A percentile compares a stretch with the other conserved stretches of the same genome.
Evolutionary conservation across 2,888 invertebrate genomes (phyloP).

Genomic region (Megastigmus dorsalis): DNA sequence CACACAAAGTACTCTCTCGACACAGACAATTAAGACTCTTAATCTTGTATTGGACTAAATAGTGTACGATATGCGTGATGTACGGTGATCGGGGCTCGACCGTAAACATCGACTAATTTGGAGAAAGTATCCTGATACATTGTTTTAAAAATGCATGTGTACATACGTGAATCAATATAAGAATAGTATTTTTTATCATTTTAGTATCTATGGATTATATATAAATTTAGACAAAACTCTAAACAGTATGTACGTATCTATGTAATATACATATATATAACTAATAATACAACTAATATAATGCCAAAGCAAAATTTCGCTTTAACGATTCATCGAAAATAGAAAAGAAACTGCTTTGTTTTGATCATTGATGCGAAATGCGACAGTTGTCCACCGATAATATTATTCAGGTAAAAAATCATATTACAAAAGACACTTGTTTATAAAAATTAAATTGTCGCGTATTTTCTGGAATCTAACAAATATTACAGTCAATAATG

Average conservation of each 20-base stretch:
- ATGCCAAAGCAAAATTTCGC: conserved; percentile 32
- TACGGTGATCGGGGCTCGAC: conserved; percentile 13
- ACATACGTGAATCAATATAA: conserved; percentile 57
- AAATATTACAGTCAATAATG: too few relatives aligned
- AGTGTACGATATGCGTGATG: not conserved
- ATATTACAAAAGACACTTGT: too few relatives aligned
- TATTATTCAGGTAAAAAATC: too few relatives aligned
- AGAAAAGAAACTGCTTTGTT: too few relatives aligned
- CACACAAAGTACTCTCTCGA: conserved; percentile 1
- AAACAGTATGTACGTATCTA: conserved; percentile 16
- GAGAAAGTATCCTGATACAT: conserved; percentile 46
- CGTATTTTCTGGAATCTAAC: too few relatives aligned
- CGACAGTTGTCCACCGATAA: too few relatives aligned
- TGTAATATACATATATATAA: not conserved
- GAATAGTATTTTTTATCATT: conserved; percentile 42
- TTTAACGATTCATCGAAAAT: conserved; percentile 31
- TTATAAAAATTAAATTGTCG: too few relatives aligned
- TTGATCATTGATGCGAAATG: too few relatives aligned
- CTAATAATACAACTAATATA: conserved; percentile 19
- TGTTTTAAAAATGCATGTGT: conserved; percentile 58
- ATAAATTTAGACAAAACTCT: conserved; percentile 27
- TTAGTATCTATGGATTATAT: conserved; percentile 23
- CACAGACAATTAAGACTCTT: not conserved
- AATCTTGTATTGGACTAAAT: too few relatives aligned
- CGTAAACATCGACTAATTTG: conserved; percentile 29